Evolutionary conservation across 2,113 vertebrate species (phyloP), one percentile per base, ranked within the genome.

Genomic region (Gobio gobio): DNA sequence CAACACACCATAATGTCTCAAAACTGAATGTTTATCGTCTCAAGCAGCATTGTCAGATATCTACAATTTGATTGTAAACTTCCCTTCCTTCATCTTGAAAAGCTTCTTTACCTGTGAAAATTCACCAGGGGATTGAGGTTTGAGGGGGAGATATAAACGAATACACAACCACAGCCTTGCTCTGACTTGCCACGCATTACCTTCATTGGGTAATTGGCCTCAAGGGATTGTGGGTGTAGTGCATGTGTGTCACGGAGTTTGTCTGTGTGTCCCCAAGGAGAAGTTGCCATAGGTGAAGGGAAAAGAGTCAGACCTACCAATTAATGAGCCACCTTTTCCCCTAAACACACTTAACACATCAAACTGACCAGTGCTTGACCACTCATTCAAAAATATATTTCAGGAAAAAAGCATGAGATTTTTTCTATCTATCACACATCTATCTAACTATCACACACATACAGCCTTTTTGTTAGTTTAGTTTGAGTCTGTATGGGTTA

Each of bases 171-270:
- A 63, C 63, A 90, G 92, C 91, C 87, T 68, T 92, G 93, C 86
- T 92, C 83, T 81, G 91, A 95, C 94, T 92, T 94, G 94, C 89
- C 90, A 90, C 87, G 91, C 89, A 90, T 90, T 90, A 90, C 90
- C 91, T 93, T 90, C 90, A 90, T 86, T 13, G 85, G 77, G 24
- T 96, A 96, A 97, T 97, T 97, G 94, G 95, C 91, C 96, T 94
- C 95, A 0, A 76, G 93, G 93, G 94, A 90, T 90, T 87, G 78
- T 89, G 92, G 91, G 63, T 77, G 76, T 84, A 81, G 70, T 86
- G 68, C 56, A 64, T 84, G 84, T 74, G 82, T 87, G 64, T 74
- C 51, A 83, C 54, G 18, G 87, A 29, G 66, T 82, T 90, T 90
- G 89, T 90, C 91, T 90, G 90, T 89, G 91, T 92, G 93, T 92